These are phyloP conservation scores for Dynastes tityus DNA, from an alignment of 2,888 invertebrate species.

Conservation along the genomic window DNA sequence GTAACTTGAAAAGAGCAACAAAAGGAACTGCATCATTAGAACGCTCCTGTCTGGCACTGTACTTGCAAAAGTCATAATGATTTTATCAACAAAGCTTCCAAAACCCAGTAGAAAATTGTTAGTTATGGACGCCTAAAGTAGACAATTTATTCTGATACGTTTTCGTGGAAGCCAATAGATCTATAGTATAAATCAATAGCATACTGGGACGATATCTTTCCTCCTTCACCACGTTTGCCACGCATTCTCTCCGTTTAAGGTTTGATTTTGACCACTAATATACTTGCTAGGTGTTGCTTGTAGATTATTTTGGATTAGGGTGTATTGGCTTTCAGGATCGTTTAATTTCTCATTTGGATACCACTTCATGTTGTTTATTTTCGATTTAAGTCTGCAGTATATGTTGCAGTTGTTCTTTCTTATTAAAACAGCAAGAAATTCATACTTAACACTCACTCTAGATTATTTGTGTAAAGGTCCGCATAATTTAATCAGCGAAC, in stretches of 20 bases:
- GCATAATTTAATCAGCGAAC: no score
- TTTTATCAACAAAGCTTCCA: conserved; percentile 82
- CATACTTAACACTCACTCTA: no score
- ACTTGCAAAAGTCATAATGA: conserved; percentile 76
- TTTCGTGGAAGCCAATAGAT: conserved; percentile 82
- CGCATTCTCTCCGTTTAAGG: conserved; percentile 74
- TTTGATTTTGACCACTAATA: conserved; percentile 70
- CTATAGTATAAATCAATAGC: conserved; percentile 86
- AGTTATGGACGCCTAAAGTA: conserved; percentile 74
- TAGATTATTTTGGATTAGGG: conserved; percentile 1
- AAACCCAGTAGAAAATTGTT: conserved; percentile 78
- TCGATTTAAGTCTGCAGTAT: conserved; percentile 31
- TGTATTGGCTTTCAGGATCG: conserved; percentile 13
- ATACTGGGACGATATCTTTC: conserved; percentile 72
- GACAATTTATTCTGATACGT: conserved; percentile 73
- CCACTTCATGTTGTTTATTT: conserved; percentile 26
- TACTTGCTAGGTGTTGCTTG: conserved; percentile 37
- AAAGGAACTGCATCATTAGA: neutral
- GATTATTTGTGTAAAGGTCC: no score
- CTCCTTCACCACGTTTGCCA: conserved; percentile 71
- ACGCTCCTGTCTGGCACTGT: conserved; percentile 69
- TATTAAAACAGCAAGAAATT: no score
- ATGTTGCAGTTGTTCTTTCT: neutral
- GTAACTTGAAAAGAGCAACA: neutral
- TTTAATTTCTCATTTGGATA: conserved; percentile 41